These are phyloP conservation scores for Sebastiscus albofasciatus DNA, from an alignment of 2,797 vertebrate species.

Conservation along the genomic window DNA sequence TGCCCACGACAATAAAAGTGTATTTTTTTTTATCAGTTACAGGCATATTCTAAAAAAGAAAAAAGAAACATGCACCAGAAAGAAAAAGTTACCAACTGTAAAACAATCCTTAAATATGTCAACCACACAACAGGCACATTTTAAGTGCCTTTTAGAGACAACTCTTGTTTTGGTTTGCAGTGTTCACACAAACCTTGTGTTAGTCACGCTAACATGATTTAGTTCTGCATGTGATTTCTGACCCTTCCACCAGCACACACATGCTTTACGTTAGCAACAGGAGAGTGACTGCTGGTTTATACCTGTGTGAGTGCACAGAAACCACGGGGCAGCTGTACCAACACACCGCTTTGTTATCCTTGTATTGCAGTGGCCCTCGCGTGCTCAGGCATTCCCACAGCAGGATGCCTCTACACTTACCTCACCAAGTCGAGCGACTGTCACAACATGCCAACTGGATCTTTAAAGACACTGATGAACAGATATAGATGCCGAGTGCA, in stretches of 20 bases:
- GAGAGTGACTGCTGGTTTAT: slow-evolving; percentile 62
- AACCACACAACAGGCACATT: not conserved
- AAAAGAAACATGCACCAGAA: not conserved
- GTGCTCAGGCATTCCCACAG: slow-evolving; percentile 19
- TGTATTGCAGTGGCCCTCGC: slow-evolving; percentile 10
- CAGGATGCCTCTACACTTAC: slow-evolving; percentile 34
- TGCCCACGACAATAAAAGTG: not conserved
- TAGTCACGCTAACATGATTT: slow-evolving; percentile 55
- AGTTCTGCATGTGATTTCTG: slow-evolving; percentile 50
- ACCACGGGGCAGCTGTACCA: slow-evolving; percentile 62
- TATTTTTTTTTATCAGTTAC: not conserved
- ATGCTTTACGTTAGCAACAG: slow-evolving; percentile 69
- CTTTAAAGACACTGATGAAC: slow-evolving; percentile 5
- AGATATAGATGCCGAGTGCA: not conserved
- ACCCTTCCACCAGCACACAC: slow-evolving; percentile 52
- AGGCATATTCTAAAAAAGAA: not conserved
- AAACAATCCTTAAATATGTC: not conserved
- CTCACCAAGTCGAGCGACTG: slow-evolving; percentile 33
- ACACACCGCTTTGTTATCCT: slow-evolving; percentile 49
- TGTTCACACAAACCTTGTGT: slow-evolving; percentile 42
- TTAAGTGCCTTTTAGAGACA: slow-evolving; percentile 10
- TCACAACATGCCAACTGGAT: slow-evolving; percentile 27
- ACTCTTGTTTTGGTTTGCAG: slow-evolving; percentile 49
- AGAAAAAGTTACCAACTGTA: not conserved
- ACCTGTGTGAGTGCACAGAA: slow-evolving; percentile 45